Percentiles rank a stretch among this genome's conserved stretches.
phyloP scores from a whole-genome alignment of 2,797 vertebrate species.

The Hyperoplus lanceolatus region DNA sequence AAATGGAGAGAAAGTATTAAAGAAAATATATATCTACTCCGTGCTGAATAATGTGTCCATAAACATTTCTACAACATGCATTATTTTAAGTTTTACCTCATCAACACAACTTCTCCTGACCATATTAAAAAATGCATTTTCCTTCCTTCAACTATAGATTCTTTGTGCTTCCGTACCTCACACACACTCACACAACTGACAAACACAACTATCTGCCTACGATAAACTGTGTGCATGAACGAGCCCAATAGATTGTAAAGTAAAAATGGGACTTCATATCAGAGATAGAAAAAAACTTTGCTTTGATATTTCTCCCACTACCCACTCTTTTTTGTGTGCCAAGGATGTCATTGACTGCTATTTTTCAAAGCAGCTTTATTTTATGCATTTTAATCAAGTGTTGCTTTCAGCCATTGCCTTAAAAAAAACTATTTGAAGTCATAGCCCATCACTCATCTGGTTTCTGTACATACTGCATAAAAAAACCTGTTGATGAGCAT shows the following conservation, averaged over 20 bases:
- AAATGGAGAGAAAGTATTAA: conserved; percentile 38
- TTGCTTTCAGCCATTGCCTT: no score
- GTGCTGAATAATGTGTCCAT: background rate
- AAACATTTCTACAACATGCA: conserved; percentile 14
- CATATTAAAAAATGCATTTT: conserved; percentile 67
- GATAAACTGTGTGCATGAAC: conserved; percentile 76
- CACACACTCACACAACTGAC: background rate
- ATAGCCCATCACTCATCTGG: conserved; percentile 11
- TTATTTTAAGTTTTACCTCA: conserved; percentile 1
- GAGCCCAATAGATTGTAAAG: conserved; percentile 68
- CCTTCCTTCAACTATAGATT: conserved; percentile 58
- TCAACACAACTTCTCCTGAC: conserved; percentile 37
- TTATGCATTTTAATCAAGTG: conserved; percentile 54
- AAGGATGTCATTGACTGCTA: conserved; percentile 45
- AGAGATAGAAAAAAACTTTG: conserved; percentile 67
- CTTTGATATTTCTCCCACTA: conserved; percentile 72
- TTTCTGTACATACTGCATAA: conserved; percentile 7
- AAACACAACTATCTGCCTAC: conserved; percentile 38
- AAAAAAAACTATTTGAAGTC: conserved; percentile 17
- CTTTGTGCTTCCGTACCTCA: conserved; percentile 46
- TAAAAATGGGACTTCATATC: conserved; percentile 72
- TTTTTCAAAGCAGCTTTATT: conserved; percentile 49
- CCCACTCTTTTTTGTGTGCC: conserved; percentile 13
- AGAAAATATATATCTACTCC: conserved; percentile 4
- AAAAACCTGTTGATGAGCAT: background rate